Conservation (phyloP, 2,888 invertebrate genomes). For the Colostygia pectinataria region DNA sequence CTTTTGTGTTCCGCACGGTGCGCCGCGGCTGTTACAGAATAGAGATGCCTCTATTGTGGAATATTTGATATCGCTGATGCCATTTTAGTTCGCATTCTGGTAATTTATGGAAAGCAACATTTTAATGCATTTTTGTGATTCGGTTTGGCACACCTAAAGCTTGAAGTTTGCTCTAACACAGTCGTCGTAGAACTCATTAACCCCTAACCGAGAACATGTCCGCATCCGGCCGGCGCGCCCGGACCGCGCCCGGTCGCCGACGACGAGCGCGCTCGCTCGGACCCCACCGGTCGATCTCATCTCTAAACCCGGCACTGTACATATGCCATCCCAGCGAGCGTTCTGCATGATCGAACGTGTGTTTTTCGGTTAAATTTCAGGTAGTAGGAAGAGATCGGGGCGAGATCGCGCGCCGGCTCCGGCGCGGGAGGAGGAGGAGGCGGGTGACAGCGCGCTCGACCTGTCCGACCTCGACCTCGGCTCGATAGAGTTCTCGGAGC, state of each 20-base stretch:
- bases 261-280: constrained; percentile 14
- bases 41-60: constrained; percentile 70
- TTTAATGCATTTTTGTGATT: constrained; percentile 78
- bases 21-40: constrained; percentile 71
- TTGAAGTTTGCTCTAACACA: constrained; percentile 69
- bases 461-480: constrained; percentile 86
- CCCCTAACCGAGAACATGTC: constrained; percentile 65
- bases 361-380: constrained; percentile 80
- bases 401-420: constrained; percentile 48
- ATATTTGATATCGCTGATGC: constrained; percentile 64
- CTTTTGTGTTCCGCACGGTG: constrained; percentile 80
- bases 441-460: constrained; percentile 69
- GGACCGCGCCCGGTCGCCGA: constrained; percentile 9
- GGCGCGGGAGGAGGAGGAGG: constrained; percentile 42
- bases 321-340: constrained; percentile 75
- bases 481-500: constrained; percentile 86
- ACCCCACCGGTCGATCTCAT: constrained; percentile 8
- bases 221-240: constrained; percentile 5
- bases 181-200: constrained; percentile 67
- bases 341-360: constrained; percentile 82
- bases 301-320: constrained; percentile 59
- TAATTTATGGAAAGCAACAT: constrained; percentile 71
- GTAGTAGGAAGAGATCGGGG: constrained; percentile 71
- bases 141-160: constrained; percentile 71
- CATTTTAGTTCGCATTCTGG: constrained; percentile 70